Conservation (phyloP, 64 coral and sea anemone genomes). For the Dendrophyllia cribrosa region DNA sequence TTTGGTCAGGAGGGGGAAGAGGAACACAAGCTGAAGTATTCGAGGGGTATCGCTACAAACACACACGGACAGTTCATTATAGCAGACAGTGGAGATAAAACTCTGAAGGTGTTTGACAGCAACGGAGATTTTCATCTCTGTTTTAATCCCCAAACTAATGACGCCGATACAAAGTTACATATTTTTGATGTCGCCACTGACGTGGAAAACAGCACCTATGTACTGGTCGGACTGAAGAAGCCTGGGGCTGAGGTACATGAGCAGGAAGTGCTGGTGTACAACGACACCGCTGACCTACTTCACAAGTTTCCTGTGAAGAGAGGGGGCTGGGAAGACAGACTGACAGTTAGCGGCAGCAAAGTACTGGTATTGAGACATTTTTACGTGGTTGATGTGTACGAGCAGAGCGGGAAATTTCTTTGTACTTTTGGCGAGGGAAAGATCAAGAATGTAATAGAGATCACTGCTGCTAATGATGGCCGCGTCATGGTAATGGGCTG, state of each 20-base stretch:
- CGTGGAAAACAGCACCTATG: not conserved
- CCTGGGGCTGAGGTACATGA: not conserved
- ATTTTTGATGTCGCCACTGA: constrained; percentile 19
- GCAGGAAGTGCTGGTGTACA: not conserved
- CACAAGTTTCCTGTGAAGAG: constrained; percentile 26
- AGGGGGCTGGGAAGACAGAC: not conserved
- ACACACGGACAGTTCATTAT: constrained; percentile 48
- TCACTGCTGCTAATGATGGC: constrained; percentile 30
- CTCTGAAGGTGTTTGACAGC: constrained; percentile 60
- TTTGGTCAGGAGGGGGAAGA: constrained; percentile 46
- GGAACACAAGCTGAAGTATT: not conserved
- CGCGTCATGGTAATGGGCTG: constrained; percentile 27
- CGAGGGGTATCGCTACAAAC: constrained; percentile 28
- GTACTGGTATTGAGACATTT: constrained; percentile 26
- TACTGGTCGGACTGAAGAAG: not conserved
- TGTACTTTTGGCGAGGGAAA: not conserved
- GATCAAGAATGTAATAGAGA: not conserved
- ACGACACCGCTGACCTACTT: not conserved
- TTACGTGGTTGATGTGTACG: constrained; percentile 7
- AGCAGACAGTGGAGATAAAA: not conserved
- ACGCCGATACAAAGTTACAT: not conserved
- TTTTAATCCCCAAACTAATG: not conserved
- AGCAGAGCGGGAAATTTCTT: constrained; percentile 5
- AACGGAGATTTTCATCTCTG: constrained; percentile 15
- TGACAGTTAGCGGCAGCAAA: constrained; percentile 30